These are phyloP conservation scores for Allygus modestus DNA, from an alignment of 2,888 invertebrate genomes.

Conservation along the genomic window DNA sequence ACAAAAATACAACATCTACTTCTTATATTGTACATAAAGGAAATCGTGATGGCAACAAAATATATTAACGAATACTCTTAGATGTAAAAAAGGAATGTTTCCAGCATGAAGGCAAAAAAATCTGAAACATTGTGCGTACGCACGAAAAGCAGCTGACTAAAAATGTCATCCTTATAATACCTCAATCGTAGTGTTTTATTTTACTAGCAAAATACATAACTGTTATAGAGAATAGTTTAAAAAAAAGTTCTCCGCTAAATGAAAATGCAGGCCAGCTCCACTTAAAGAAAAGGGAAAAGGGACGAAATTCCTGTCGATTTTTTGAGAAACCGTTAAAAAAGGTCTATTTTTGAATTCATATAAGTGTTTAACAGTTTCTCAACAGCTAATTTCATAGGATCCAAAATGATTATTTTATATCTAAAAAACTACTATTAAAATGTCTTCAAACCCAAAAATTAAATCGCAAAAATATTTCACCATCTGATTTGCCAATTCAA, in stretches of 20 bases:
- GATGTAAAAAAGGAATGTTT: conserved; percentile 16
- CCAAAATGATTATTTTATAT: too few species aligned
- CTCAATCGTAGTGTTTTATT: too few species aligned
- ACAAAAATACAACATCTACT: conserved; percentile 20
- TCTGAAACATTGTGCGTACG: neutral
- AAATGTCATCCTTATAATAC: neutral
- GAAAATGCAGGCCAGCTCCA: conserved; percentile 11
- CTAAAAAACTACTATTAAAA: too few species aligned
- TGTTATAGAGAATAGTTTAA: neutral
- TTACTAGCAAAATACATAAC: neutral
- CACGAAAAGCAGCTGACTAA: neutral
- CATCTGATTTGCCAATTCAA: too few species aligned
- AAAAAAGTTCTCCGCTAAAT: neutral
- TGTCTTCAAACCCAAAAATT: too few species aligned
- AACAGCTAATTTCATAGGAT: too few species aligned
- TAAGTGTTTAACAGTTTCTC: too few species aligned
- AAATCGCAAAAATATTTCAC: too few species aligned
- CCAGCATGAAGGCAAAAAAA: neutral
- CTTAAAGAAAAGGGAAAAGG: too few species aligned
- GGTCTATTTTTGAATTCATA: too few species aligned
- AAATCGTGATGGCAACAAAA: neutral
- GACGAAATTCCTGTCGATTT: too few species aligned
- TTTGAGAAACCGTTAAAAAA: too few species aligned
- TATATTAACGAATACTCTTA: neutral
- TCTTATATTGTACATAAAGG: neutral